Conservation (phyloP, 2,797 vertebrate genomes). For the Phataginus tricuspis region DNA sequence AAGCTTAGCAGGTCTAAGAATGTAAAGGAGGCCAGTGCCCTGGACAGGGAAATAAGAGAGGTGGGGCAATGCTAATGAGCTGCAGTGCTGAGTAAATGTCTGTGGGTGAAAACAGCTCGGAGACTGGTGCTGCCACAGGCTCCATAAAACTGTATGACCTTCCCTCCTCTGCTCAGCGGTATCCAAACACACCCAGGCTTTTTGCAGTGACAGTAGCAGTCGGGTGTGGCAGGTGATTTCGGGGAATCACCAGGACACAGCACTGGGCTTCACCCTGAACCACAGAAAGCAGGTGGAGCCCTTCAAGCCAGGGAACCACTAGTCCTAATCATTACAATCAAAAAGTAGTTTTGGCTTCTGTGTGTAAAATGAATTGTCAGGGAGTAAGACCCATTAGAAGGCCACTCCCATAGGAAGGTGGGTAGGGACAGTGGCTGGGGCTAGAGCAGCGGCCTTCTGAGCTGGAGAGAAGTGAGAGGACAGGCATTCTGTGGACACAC, state of each 20-base stretch:
- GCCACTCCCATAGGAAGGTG: not conserved
- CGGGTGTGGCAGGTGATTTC: rapidly evolving
- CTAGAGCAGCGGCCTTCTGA: rapidly evolving
- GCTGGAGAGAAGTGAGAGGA: not conserved
- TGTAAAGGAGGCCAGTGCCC: not conserved
- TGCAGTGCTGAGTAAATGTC: not conserved
- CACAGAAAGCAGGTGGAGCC: not conserved
- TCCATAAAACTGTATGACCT: not conserved
- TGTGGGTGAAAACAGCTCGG: not conserved
- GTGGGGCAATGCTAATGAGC: not conserved
- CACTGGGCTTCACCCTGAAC: rapidly evolving
- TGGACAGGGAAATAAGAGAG: not conserved
- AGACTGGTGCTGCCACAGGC: not conserved
- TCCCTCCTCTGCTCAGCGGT: not conserved
- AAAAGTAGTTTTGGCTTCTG: not conserved
- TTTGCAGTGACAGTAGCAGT: not conserved
- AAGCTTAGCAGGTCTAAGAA: not conserved
- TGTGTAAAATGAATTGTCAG: not conserved
- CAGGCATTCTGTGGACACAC: not conserved
- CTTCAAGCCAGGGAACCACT: not conserved
- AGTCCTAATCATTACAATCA: not conserved
- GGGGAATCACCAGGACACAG: not conserved
- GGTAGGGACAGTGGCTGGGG: rapidly evolving
- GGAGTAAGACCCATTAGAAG: not conserved
- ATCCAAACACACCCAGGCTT: not conserved